Conservation (phyloP, 2,888 invertebrate genomes). For the Stramonita haemastoma region DNA sequence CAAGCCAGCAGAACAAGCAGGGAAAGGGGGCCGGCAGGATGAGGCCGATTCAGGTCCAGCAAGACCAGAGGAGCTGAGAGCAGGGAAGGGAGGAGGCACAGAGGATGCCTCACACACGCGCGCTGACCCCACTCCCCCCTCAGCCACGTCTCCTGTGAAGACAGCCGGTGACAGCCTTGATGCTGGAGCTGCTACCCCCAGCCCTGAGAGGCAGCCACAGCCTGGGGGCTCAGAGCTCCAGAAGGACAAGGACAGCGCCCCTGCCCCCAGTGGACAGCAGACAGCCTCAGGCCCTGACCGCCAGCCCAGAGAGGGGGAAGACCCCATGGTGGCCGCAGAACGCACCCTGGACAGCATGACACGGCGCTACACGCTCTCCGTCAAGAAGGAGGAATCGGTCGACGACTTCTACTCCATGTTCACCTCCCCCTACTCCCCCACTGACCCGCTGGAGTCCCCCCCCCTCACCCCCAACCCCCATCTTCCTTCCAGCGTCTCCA, state of each 20-base stretch:
- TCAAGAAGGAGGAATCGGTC: slow-evolving; percentile 38
- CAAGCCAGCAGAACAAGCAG: background rate
- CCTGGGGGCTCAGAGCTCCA: background rate
- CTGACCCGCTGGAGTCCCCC: slow-evolving; percentile 41
- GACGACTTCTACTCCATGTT: slow-evolving; percentile 53
- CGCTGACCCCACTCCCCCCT: background rate
- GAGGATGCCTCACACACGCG: background rate
- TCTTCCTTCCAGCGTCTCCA: background rate
- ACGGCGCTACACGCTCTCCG: background rate
- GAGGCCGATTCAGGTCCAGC: too few species aligned
- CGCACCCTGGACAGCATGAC: slow-evolving; percentile 34
- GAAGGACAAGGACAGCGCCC: background rate
- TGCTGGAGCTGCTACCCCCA: too few species aligned
- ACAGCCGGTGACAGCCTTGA: background rate
- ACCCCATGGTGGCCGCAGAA: slow-evolving; percentile 30
- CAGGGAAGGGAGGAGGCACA: background rate
- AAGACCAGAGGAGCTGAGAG: too few species aligned
- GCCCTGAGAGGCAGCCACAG: background rate
- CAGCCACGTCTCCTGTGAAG: background rate
- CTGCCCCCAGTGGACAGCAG: background rate
- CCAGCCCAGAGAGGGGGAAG: background rate
- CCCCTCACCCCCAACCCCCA: background rate
- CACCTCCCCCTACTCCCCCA: slow-evolving; percentile 40
- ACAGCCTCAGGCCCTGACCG: too few species aligned
- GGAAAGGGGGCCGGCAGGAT: too few species aligned